Percentiles rank a stretch among this genome's conserved stretches.
These are phyloP conservation scores for Cygnus buccinator DNA, from an alignment of 2,113 vertebrate genomes.

Conservation along the genomic window DNA sequence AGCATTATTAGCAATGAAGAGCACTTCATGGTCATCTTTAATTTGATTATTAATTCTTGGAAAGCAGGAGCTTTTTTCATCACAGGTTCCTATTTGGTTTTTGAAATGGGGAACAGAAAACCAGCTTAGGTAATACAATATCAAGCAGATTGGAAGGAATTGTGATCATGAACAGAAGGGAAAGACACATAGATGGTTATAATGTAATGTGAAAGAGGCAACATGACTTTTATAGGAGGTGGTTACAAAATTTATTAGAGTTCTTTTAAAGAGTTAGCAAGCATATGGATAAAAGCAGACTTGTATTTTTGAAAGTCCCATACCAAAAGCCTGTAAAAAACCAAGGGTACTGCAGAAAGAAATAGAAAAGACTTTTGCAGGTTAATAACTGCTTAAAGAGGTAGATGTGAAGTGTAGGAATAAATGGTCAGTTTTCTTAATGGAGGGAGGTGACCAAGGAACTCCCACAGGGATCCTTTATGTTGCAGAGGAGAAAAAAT, in stretches of 20 bases:
- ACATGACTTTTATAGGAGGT: neutral
- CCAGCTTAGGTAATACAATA: neutral
- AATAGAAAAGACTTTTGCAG: neutral
- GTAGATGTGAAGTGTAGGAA: neutral
- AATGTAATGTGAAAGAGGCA: constrained; percentile 7
- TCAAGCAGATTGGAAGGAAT: neutral
- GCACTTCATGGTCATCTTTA: neutral
- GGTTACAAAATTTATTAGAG: constrained; percentile 16
- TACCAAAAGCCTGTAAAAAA: neutral
- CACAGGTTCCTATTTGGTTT: neutral
- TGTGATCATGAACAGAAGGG: constrained; percentile 36
- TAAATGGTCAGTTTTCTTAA: neutral
- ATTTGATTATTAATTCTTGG: neutral
- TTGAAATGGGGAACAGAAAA: neutral
- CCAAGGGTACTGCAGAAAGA: neutral
- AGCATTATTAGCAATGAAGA: neutral
- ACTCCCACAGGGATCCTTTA: neutral
- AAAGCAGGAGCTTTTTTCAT: neutral
- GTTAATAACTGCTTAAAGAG: neutral
- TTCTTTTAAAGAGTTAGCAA: constrained; percentile 5
- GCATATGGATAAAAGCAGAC: neutral
- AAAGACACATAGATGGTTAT: neutral
- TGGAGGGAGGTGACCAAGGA: neutral
- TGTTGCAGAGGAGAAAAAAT: neutral
- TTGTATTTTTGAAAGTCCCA: neutral